Conservation (phyloP, 2,113 vertebrate genomes). For the Amphiprion percula region DNA sequence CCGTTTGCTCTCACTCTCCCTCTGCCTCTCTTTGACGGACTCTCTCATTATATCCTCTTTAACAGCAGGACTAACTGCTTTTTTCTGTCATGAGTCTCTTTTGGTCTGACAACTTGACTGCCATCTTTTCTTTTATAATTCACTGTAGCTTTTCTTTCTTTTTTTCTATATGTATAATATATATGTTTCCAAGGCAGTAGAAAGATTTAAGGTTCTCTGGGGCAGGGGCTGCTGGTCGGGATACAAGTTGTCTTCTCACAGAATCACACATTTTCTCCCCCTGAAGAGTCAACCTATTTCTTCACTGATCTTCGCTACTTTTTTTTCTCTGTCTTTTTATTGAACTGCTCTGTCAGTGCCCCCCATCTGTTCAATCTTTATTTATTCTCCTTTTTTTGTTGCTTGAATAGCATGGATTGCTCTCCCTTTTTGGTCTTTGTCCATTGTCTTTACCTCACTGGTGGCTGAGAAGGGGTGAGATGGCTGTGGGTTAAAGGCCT, state of each 20-base stretch:
- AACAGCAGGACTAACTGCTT: constrained; percentile 49
- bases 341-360: constrained; percentile 28
- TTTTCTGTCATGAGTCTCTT: constrained; percentile 46
- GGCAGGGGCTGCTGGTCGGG: constrained; percentile 17
- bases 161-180: constrained; percentile 21
- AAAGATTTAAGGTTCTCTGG: constrained; percentile 30
- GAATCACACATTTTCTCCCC: constrained; percentile 42
- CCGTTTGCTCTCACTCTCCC: constrained; percentile 47
- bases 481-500: constrained; percentile 46
- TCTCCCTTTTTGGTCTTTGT: constrained; percentile 28
- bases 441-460: constrained; percentile 6
- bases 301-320: constrained; percentile 38
- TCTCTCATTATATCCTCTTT: constrained; percentile 45
- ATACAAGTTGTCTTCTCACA: constrained; percentile 35
- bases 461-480: constrained; percentile 31
- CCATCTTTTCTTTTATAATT: constrained; percentile 47
- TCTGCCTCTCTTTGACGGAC: constrained; percentile 41
- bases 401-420: constrained; percentile 18
- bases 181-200: constrained; percentile 23
- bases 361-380: constrained; percentile 27
- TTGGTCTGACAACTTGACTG: constrained; percentile 42
- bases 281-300: constrained; percentile 57
- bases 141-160: constrained; percentile 12
- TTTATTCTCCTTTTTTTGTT: constrained; percentile 25
- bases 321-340: constrained; percentile 28